These are phyloP conservation scores for Prolemur simus DNA, from an alignment of 2,113 vertebrate species.

Conservation along the genomic window DNA sequence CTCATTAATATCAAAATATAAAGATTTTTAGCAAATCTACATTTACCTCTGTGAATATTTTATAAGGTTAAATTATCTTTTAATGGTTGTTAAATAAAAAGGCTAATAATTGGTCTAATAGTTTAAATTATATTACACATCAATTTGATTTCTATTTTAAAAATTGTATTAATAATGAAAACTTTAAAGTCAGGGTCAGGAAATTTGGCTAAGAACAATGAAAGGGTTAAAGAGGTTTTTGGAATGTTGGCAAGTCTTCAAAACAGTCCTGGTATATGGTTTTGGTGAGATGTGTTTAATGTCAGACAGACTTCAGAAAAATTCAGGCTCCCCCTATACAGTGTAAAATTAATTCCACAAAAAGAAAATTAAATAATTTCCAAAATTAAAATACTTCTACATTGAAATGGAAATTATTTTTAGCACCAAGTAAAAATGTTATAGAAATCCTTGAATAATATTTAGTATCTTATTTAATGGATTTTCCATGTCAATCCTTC, in stretches of 20 bases:
- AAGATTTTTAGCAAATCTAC: neutral
- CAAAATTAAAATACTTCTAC: neutral
- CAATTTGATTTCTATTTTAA: neutral
- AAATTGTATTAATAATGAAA: neutral
- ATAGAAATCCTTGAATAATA: neutral
- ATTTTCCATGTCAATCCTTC: neutral
- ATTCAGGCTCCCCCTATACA: neutral
- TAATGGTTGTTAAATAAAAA: neutral
- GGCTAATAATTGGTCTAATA: neutral
- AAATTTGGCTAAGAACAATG: neutral
- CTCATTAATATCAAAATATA: neutral
- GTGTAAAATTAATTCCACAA: conserved; percentile 14
- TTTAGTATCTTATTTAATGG: neutral
- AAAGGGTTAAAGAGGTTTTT: neutral
- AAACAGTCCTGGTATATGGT: neutral
- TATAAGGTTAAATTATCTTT: neutral
- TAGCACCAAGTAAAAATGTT: neutral
- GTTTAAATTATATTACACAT: conserved; percentile 32
- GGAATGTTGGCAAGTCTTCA: neutral
- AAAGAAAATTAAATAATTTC: conserved; percentile 9
- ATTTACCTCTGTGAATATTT: neutral
- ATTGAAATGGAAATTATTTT: conserved; percentile 23
- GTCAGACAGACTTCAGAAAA: neutral
- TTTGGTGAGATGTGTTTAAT: conserved; percentile 29
- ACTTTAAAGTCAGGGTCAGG: neutral